Percentiles rank a stretch among this genome's conserved stretches.
phyloP scores from a whole-genome alignment of 2,113 vertebrate species.

The Ahaetulla prasina region DNA sequence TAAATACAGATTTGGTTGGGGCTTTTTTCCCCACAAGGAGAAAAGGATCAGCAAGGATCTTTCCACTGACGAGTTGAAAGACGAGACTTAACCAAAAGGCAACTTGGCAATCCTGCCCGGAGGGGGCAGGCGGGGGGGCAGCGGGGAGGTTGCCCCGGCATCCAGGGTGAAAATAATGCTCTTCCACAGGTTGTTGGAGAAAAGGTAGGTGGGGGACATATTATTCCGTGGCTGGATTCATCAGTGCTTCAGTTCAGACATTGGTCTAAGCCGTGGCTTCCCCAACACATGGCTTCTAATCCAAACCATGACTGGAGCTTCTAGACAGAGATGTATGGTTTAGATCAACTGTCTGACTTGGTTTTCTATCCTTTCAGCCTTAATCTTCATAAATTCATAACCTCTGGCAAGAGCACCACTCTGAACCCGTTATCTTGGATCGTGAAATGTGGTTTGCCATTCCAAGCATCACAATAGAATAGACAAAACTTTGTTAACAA shows the following conservation, averaged over 20 bases:
- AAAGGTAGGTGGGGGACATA: neutral
- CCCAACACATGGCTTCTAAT: neutral
- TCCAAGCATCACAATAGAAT: neutral
- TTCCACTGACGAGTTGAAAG: constrained; percentile 42
- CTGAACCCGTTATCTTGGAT: neutral
- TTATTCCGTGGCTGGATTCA: neutral
- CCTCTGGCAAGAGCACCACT: neutral
- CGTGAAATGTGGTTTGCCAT: neutral
- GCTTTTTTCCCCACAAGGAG: constrained; percentile 26
- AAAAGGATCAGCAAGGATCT: neutral
- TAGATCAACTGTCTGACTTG: neutral
- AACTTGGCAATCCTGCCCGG: neutral
- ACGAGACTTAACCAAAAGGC: constrained; percentile 27
- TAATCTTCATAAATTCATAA: neutral
- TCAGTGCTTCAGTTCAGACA: neutral
- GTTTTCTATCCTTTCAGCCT: neutral
- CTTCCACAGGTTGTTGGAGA: neutral
- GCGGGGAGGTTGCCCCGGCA: neutral
- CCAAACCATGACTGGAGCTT: neutral
- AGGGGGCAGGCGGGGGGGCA: constrained; percentile 7
- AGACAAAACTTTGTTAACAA: neutral
- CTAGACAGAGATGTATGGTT: neutral
- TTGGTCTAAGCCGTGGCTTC: neutral
- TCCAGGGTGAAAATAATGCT: constrained; percentile 3
- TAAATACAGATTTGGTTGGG: constrained; percentile 47